Percentiles rank a stretch among this genome's conserved stretches.
phyloP scores from a whole-genome alignment of 2,797 vertebrate genomes.

The Echeneis naucrates region DNA sequence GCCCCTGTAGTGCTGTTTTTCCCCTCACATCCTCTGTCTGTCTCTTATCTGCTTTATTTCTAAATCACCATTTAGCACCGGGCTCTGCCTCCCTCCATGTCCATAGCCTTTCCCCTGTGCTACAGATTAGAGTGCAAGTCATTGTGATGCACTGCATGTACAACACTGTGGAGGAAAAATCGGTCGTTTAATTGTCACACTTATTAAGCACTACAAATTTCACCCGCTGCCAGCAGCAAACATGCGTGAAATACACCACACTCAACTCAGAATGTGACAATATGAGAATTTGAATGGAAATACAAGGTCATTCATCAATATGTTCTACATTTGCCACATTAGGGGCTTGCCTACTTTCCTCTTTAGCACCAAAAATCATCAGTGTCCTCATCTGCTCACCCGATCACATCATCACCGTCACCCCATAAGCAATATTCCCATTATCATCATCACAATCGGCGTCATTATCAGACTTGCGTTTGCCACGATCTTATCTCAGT shows the following conservation, averaged over 20 bases:
- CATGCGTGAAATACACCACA: conserved; percentile 30
- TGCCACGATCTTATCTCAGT: conserved; percentile 22
- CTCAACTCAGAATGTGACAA: conserved; percentile 6
- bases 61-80: conserved; percentile 33
- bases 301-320: conserved; percentile 24
- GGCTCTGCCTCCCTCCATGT: conserved; percentile 16
- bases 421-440: not conserved
- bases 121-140: conserved; percentile 54
- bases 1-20: conserved; percentile 20
- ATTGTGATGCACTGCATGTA: conserved; percentile 56
- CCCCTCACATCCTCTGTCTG: conserved; percentile 2
- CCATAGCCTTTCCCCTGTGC: conserved; percentile 35
- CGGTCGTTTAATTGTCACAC: conserved; percentile 52
- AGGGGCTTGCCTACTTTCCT: conserved; percentile 10
- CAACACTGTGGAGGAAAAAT: conserved; percentile 38
- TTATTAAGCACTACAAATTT: conserved; percentile 45
- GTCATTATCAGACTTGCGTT: conserved; percentile 20
- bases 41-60: conserved; percentile 10
- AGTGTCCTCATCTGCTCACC: not conserved
- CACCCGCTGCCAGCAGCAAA: conserved; percentile 3
- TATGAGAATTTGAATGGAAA: conserved; percentile 10
- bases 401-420: not conserved
- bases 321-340: not conserved
- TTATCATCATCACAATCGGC: conserved; percentile 16
- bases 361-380: conserved; percentile 3